phyloP scores from a whole-genome alignment of 1,140 invertebrate genomes.

The Uloborus diversus region DNA sequence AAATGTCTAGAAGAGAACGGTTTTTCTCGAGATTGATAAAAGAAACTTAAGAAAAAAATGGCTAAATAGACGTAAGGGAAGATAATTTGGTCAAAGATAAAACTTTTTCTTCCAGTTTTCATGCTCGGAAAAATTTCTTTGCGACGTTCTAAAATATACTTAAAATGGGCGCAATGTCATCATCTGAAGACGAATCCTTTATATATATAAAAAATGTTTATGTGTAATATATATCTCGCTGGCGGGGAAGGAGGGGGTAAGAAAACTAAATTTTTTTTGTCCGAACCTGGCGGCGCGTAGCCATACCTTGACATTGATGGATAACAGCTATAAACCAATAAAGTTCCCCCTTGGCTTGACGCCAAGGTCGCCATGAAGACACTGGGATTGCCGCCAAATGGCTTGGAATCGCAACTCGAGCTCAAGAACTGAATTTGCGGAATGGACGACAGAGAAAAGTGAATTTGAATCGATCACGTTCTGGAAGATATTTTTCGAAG shows the following conservation, averaged over 20 bases:
- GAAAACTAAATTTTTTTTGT: slow-evolving; percentile 41
- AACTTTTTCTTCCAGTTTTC: slow-evolving; percentile 22
- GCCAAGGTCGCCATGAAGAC: slow-evolving; percentile 48
- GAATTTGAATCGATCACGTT: slow-evolving; percentile 31
- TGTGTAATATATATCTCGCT: slow-evolving; percentile 55
- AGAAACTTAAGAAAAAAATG: slow-evolving; percentile 8
- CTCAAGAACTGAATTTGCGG: slow-evolving; percentile 5
- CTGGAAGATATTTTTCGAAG: no score
- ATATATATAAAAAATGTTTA: slow-evolving; percentile 49
- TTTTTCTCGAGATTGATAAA: slow-evolving; percentile 22
- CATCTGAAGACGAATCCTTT: slow-evolving; percentile 38
- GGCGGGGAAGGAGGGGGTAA: not conserved
- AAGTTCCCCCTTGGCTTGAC: slow-evolving; percentile 48
- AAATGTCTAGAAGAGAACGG: slow-evolving; percentile 13
- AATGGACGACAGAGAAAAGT: not conserved
- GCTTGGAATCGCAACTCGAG: slow-evolving; percentile 19
- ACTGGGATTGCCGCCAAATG: slow-evolving; percentile 52
- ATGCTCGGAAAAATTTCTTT: slow-evolving; percentile 40
- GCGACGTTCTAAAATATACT: slow-evolving; percentile 51
- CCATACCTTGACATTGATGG: slow-evolving; percentile 55
- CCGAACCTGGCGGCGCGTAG: slow-evolving; percentile 37
- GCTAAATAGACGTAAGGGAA: slow-evolving; percentile 45
- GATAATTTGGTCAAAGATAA: slow-evolving; percentile 52
- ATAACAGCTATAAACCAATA: slow-evolving; percentile 56
- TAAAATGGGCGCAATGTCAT: slow-evolving; percentile 53